Conservation (phyloP, 2,797 vertebrate genomes). For the Choloepus didactylus region DNA sequence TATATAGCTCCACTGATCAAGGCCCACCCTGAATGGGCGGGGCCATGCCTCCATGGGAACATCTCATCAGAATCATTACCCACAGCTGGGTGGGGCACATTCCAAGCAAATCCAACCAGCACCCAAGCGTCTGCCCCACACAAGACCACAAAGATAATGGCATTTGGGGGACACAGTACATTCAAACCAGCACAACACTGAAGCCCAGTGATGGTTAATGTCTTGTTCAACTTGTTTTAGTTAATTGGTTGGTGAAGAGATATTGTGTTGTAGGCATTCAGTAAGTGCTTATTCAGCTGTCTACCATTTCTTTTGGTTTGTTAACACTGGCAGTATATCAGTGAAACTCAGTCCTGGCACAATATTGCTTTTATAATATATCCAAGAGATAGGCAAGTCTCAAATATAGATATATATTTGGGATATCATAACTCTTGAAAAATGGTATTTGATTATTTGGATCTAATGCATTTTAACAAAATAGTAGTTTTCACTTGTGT, state of each 20-base stretch:
- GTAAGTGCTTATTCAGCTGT: background rate
- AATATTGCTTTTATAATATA: background rate
- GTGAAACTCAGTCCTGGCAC: background rate
- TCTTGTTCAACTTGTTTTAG: background rate
- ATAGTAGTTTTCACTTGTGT: background rate
- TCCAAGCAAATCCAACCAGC: too few species aligned
- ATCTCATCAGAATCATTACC: too few species aligned
- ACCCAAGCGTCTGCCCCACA: too few species aligned
- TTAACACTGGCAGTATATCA: background rate
- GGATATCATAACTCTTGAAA: constrained; percentile 36
- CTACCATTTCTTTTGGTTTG: background rate
- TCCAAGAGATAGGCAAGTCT: background rate
- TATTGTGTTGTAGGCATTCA: background rate
- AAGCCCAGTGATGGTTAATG: background rate
- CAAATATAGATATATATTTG: background rate
- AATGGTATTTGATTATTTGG: background rate
- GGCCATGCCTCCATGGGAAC: too few species aligned
- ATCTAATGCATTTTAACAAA: constrained; percentile 10
- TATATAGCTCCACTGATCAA: too few species aligned
- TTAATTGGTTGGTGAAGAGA: background rate
- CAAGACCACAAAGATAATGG: too few species aligned
- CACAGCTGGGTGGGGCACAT: too few species aligned
- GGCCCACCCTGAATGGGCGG: too few species aligned
- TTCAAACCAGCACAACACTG: background rate
- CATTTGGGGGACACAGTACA: too few species aligned